Evolutionary conservation across 1,140 invertebrate genomes (phyloP).

Genomic region (Zaprionus taronus): DNA sequence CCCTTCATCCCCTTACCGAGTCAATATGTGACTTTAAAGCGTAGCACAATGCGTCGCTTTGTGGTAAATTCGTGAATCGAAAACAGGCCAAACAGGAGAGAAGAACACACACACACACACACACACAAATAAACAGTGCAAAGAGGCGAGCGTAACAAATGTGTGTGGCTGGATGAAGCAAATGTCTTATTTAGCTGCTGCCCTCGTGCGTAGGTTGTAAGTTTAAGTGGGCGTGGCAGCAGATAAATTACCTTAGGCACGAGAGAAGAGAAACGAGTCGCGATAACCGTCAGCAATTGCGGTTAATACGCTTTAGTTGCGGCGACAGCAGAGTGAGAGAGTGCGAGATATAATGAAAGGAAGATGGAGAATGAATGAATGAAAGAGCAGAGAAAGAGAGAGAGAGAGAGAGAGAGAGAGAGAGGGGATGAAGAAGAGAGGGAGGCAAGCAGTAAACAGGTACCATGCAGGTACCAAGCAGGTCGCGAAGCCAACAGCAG

Average conservation of each 20-base stretch:
- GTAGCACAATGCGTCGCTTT: conserved; percentile 40
- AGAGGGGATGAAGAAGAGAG: neutral
- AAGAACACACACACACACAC: conserved; percentile 14
- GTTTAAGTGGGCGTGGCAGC: conserved; percentile 58
- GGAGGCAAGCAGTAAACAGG: neutral
- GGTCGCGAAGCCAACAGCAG: neutral
- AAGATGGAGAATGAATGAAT: neutral
- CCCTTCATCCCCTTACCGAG: neutral
- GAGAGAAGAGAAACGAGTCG: conserved; percentile 46
- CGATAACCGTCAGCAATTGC: conserved; percentile 64
- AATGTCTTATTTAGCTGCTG: conserved; percentile 68
- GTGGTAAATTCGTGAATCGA: conserved; percentile 58
- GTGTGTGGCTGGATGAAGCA: conserved; percentile 54
- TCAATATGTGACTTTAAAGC: conserved; percentile 77
- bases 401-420: neutral
- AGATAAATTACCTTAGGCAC: conserved; percentile 75
- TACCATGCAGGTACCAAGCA: neutral
- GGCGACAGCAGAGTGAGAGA: neutral
- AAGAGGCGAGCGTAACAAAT: conserved; percentile 61
- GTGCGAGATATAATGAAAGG: neutral
- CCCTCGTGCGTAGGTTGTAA: conserved; percentile 23
- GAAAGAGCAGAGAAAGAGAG: neutral
- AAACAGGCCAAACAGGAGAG: conserved; percentile 5
- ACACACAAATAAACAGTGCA: conserved; percentile 18
- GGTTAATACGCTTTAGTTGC: conserved; percentile 65